Conservation (phyloP, 2,797 vertebrate species). For the Heliangelus exortis region DNA sequence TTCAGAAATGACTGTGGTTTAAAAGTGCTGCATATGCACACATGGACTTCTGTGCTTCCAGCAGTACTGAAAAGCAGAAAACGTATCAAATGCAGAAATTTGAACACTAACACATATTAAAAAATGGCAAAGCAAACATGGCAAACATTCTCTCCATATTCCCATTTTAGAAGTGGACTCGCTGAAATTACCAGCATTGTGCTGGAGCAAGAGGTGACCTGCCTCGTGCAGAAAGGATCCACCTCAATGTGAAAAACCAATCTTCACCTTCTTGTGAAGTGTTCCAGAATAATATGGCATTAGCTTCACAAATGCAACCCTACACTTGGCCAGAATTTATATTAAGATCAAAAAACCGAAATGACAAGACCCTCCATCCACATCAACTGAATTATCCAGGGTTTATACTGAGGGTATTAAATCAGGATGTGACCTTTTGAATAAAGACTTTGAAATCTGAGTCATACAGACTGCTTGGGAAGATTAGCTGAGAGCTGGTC, state of each 20-base stretch:
- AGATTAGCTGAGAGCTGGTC: not conserved
- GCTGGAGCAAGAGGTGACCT: not conserved
- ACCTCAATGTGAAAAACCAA: not conserved
- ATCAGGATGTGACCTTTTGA: not conserved
- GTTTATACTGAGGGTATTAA: not conserved
- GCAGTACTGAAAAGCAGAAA: not conserved
- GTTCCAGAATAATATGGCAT: not conserved
- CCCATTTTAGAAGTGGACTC: not conserved
- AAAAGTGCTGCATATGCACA: not conserved
- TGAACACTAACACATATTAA: not conserved
- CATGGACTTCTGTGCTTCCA: not conserved
- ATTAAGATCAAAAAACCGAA: not conserved
- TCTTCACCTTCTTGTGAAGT: not conserved
- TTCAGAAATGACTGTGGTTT: not conserved
- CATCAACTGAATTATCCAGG: not conserved
- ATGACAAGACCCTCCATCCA: not conserved
- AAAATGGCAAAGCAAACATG: not conserved
- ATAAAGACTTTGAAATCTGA: not conserved
- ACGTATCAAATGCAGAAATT: not conserved
- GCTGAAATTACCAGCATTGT: not conserved
- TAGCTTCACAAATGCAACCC: not conserved
- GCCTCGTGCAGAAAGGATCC: not conserved
- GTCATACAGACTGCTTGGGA: not conserved
- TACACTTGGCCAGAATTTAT: not conserved
- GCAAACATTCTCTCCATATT: not conserved